Conservation (phyloP, 2,888 invertebrate genomes). For the Acrocyrtus sp. region DNA sequence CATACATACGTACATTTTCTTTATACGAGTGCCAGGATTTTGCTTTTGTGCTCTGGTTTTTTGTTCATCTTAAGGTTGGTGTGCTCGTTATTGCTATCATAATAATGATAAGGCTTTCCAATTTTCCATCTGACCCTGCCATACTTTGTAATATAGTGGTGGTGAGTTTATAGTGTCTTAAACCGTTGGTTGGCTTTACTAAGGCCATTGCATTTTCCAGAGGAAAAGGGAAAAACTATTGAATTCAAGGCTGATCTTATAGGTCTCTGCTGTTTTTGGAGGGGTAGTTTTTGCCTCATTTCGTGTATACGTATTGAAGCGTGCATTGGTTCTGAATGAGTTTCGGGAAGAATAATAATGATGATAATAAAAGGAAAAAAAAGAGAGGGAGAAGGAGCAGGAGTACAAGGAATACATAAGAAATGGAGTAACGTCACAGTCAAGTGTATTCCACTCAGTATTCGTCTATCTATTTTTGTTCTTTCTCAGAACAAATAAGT, state of each 20-base stretch:
- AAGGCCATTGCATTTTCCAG: slow-evolving; percentile 45
- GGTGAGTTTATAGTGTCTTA: no score
- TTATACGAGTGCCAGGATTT: no score
- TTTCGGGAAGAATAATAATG: slow-evolving; percentile 16
- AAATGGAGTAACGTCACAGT: no score
- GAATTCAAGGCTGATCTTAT: slow-evolving; percentile 45
- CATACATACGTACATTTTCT: no score
- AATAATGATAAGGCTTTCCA: slow-evolving; percentile 13
- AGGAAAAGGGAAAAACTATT: slow-evolving; percentile 48
- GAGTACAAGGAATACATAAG: no score
- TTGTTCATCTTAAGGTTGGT: neutral
- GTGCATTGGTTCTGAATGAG: neutral
- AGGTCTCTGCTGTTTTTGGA: slow-evolving; percentile 12
- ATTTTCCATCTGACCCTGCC: neutral
- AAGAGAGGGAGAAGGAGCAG: neutral
- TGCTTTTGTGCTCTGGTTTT: no score
- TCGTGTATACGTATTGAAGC: neutral
- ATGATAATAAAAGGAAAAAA: slow-evolving; percentile 7
- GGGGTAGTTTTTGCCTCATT: neutral
- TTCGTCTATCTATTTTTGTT: no score
- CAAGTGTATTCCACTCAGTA: no score
- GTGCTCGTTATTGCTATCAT: slow-evolving; percentile 20
- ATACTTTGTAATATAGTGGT: no score
- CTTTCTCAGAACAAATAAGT: no score
- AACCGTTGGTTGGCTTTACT: no score